A percentile compares a stretch with the other conserved stretches of the same genome.
Evolutionary conservation across 2,797 vertebrate species (phyloP).

Genomic region (Acanthornis magna): DNA sequence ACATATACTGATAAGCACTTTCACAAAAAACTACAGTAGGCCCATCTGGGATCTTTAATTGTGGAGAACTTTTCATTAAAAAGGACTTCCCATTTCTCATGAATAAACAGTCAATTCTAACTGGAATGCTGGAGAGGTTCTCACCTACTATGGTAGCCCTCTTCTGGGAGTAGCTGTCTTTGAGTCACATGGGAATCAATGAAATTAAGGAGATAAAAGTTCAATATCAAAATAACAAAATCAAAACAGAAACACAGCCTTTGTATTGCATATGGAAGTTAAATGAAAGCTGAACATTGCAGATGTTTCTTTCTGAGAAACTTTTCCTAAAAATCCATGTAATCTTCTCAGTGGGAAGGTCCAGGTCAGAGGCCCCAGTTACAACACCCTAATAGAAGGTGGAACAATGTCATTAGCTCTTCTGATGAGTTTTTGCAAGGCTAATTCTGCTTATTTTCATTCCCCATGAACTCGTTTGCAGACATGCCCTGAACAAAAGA

Average conservation of each 20-base stretch:
- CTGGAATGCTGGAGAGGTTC: neutral
- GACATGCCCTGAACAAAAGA: neutral
- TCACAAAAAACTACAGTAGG: neutral
- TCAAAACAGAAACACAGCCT: neutral
- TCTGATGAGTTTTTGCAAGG: neutral
- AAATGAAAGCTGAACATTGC: neutral
- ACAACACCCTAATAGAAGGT: neutral
- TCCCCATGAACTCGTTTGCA: neutral
- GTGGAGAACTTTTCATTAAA: neutral
- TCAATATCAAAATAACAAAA: neutral
- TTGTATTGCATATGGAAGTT: neutral
- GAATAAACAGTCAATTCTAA: neutral
- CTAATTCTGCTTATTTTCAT: neutral
- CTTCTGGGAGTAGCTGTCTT: neutral
- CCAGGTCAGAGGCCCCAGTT: neutral
- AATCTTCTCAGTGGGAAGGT: neutral
- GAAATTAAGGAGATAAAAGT: neutral
- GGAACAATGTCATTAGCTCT: neutral
- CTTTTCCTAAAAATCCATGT: neutral
- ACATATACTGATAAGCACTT: neutral
- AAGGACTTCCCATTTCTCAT: neutral
- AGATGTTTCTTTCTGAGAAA: neutral
- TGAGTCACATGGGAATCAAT: neutral
- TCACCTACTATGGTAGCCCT: fast-evolving
- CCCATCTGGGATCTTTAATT: neutral